Conservation (phyloP, 2,888 invertebrate species). For the Leptinotarsa juncta region DNA sequence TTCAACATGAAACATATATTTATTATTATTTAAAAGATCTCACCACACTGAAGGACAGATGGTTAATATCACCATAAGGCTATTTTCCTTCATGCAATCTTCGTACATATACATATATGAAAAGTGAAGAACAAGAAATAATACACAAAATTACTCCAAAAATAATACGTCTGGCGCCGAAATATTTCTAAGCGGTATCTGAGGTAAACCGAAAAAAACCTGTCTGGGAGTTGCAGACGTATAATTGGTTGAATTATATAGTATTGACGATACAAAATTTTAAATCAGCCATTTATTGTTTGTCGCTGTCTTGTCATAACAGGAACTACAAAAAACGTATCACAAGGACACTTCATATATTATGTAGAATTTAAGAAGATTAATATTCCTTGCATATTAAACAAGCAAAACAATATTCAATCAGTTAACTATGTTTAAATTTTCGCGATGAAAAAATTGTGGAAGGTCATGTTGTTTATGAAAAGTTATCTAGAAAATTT, state of each 20-base stretch:
- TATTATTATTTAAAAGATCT: too few relatives aligned
- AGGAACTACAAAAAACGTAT: background rate
- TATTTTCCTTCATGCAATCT: too few relatives aligned
- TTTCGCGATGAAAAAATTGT: too few relatives aligned
- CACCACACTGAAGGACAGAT: background rate
- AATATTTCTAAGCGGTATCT: constrained; percentile 4
- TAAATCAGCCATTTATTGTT: background rate
- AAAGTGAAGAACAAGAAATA: constrained; percentile 14
- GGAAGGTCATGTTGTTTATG: too few relatives aligned
- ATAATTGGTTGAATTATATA: constrained; percentile 24
- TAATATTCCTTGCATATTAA: too few relatives aligned
- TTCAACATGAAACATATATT: too few relatives aligned
- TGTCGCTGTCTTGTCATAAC: background rate
- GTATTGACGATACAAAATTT: constrained; percentile 22
- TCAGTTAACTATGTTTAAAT: too few relatives aligned
- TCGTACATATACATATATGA: constrained; percentile 1
- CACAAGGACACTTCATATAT: background rate
- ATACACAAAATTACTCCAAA: constrained; percentile 22
- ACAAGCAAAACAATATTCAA: too few relatives aligned
- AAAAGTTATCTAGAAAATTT: too few relatives aligned
- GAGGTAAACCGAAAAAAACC: constrained; percentile 21
- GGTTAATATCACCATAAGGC: background rate
- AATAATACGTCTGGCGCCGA: constrained; percentile 30
- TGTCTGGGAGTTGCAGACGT: constrained; percentile 23
- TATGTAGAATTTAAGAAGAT: too few relatives aligned